Conservation (phyloP, 2,888 invertebrate species). For the Cheilosia scutellata region DNA sequence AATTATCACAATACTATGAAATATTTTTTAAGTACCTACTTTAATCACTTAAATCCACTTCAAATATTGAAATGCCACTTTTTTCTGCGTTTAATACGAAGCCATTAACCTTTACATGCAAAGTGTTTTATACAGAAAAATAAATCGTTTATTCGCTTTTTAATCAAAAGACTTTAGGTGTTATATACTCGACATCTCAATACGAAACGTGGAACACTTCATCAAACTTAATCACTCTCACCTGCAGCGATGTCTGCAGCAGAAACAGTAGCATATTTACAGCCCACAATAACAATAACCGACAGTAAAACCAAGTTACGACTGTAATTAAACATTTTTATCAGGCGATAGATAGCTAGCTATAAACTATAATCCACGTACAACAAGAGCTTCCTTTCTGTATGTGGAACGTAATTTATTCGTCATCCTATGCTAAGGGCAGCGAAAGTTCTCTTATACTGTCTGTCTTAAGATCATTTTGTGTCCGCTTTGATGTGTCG, state of each 20-base stretch:
- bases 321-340: constrained; percentile 67
- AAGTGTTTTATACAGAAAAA: not conserved
- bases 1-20: not conserved
- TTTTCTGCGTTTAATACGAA: not conserved
- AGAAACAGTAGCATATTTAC: constrained; percentile 59
- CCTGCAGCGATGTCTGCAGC: constrained; percentile 40
- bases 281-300: constrained; percentile 55
- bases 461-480: constrained; percentile 33
- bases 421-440: constrained; percentile 64
- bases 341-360: constrained; percentile 43
- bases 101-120: constrained; percentile 25
- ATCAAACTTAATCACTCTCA: constrained; percentile 40
- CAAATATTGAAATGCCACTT: not conserved
- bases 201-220: not conserved
- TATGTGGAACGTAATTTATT: constrained; percentile 44
- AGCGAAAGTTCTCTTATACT: constrained; percentile 55
- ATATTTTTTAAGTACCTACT: constrained; percentile 17
- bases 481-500: constrained; percentile 40
- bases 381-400: constrained; percentile 32
- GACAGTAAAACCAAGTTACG: constrained; percentile 60
- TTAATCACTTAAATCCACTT: constrained; percentile 20
- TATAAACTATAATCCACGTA: constrained; percentile 54
- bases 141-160: not conserved
- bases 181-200: not conserved
- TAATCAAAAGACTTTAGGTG: not conserved